phyloP scores from a whole-genome alignment of 2,113 vertebrate genomes.

The Eonycteris spelaea region DNA sequence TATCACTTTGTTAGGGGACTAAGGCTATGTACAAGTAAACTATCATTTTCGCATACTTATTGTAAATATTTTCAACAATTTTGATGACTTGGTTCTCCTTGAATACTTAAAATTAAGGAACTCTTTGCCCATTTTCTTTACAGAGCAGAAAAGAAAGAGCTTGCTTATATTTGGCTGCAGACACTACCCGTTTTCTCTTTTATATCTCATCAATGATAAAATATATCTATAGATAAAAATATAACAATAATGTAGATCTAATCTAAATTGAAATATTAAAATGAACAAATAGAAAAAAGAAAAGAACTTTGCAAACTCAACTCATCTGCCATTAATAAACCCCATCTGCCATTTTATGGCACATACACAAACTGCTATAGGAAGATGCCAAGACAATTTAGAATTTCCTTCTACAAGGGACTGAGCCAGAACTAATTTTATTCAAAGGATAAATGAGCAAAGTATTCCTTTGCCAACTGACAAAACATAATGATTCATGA shows the following conservation, averaged over 20 bases:
- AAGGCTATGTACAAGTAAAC: neutral
- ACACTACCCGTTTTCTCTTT: conserved; percentile 6
- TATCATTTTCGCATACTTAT: neutral
- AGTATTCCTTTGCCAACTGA: conserved; percentile 85
- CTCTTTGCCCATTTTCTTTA: neutral
- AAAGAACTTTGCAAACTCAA: conserved; percentile 66
- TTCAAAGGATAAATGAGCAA: conserved; percentile 86
- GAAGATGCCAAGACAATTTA: conserved; percentile 86
- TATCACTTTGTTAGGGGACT: neutral
- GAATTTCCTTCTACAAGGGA: conserved; percentile 79
- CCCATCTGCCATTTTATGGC: conserved; percentile 83
- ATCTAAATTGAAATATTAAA: conserved; percentile 52
- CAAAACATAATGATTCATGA: conserved; percentile 87
- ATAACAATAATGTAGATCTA: conserved; percentile 29
- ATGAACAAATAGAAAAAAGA: conserved; percentile 55
- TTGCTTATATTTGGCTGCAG: neutral
- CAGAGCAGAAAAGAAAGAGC: neutral
- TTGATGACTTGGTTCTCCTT: neutral
- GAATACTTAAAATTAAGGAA: neutral
- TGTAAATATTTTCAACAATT: conserved; percentile 10
- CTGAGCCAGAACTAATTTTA: conserved; percentile 85
- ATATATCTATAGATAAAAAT: conserved; percentile 26
- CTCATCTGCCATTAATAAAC: conserved; percentile 83
- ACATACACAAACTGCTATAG: conserved; percentile 78
- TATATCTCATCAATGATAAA: conserved; percentile 32